Evolutionary conservation across 2,113 vertebrate genomes (phyloP), one percentile per base, ranked within the genome.

Genomic region (Arvicanthis niloticus): DNA sequence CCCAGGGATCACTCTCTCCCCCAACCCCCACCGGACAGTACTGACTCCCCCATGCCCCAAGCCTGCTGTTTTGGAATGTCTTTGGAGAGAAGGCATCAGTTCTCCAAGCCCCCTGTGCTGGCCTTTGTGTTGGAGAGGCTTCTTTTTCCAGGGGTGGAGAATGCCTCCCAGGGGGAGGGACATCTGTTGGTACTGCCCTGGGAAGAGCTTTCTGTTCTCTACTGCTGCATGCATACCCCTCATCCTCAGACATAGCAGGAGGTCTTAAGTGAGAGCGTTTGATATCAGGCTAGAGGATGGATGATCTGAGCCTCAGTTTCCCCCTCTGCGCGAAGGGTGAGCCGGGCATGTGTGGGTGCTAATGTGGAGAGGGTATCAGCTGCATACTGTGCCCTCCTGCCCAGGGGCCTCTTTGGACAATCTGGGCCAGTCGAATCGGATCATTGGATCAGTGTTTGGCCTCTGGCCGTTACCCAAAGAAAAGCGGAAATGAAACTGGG

Each of bases 401-500:
- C 21, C 31, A 7, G 89, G 40, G 10, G 8, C 7, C 21, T 81
- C 91, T 51, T 4, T 26, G 87, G 62, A 9, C n/a, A 22, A 29
- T 56, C 65, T 21, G 7, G 4, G 76, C 26, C 15, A 1, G 22
- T 42, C 17, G 9, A 77, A 42, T 12, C 73, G 48, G 91, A 21
- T 26, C 5, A 1, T n/a, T n/a, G n/a, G 58, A 21, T 31, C 53
- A 24, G n/a, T 53, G 68, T 31, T 29, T 6, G 24, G 42, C 45
- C 65, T 93, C 19, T 34, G 0, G 0, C 48, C 1, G 3, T 67
- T 85, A 34, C 53, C 80, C 81, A 5, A 77, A 37, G 76, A 82
- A 45, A 95, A 97, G 96, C 1, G 0, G 98, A 98, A 97, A 8
- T 0, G 97, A 98, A 98, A 98, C 96, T 2, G 95, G 96, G 97